Percentiles rank a stretch among this genome's conserved stretches.
Conservation (phyloP, 2,797 vertebrate species). For the Onychomys torridus region DNA sequence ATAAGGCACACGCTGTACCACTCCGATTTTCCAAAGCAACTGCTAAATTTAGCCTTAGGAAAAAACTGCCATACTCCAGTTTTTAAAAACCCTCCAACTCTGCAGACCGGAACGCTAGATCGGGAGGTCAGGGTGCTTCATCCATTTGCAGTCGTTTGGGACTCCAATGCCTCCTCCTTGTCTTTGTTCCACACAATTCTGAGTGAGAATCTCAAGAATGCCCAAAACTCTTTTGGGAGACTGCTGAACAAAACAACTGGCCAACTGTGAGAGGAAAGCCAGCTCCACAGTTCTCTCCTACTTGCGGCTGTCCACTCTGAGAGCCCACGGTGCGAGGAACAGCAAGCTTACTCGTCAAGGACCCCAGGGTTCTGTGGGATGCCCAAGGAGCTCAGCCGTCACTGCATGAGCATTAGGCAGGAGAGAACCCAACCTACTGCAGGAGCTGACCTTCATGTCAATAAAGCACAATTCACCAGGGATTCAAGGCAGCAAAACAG, state of each 20-base stretch:
- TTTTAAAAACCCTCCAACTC: constrained; percentile 66
- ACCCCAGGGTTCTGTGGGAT: background rate
- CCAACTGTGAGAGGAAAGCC: background rate
- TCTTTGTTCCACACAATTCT: background rate
- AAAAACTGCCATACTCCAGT: constrained; percentile 57
- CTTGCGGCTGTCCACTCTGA: rapidly evolving
- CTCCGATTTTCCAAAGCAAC: constrained; percentile 83
- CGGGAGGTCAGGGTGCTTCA: background rate
- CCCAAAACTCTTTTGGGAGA: background rate
- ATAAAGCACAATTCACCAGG: background rate
- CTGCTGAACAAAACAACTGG: background rate
- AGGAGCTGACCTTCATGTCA: rapidly evolving
- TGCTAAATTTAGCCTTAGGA: constrained; percentile 81
- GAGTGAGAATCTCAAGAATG: background rate
- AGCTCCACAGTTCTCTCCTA: rapidly evolving
- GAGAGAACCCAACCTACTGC: rapidly evolving
- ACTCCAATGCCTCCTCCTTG: background rate
- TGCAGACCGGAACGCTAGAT: background rate
- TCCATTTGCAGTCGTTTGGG: background rate
- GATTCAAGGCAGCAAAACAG: rapidly evolving
- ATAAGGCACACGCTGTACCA: constrained; percentile 78
- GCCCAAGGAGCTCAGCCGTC: rapidly evolving
- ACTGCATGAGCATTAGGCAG: rapidly evolving
- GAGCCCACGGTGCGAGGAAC: rapidly evolving
- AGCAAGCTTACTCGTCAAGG: background rate